These are phyloP conservation scores for Synergus umbraculus DNA, from an alignment of 2,888 invertebrate genomes.

Conservation along the genomic window DNA sequence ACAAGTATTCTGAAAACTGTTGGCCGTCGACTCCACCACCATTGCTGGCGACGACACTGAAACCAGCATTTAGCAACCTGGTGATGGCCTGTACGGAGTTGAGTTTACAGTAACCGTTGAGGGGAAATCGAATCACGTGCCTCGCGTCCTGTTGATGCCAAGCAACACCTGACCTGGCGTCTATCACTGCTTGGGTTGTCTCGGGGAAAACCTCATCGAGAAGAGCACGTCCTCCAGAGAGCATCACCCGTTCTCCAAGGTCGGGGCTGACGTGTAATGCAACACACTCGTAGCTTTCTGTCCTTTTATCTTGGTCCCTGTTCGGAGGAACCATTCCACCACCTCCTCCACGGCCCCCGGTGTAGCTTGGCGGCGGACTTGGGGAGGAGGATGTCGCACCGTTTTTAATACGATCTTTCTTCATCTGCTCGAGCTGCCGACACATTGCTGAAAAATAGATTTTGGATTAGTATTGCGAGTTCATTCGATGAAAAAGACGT, in stretches of 20 bases:
- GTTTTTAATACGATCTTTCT: constrained; percentile 84
- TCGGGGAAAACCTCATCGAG: constrained; percentile 88
- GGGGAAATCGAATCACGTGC: constrained; percentile 90
- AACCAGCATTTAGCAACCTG: constrained; percentile 87
- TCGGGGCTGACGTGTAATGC: constrained; percentile 90
- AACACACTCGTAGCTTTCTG: constrained; percentile 85
- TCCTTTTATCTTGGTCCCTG: constrained; percentile 56
- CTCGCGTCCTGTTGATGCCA: constrained; percentile 91
- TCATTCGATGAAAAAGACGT: too few relatives aligned
- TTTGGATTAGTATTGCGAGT: neutral
- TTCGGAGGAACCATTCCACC: constrained; percentile 59
- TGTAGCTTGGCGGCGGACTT: constrained; percentile 74
- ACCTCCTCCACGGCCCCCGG: constrained; percentile 62
- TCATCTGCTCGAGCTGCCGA: constrained; percentile 85
- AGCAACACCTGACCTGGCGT: constrained; percentile 87
- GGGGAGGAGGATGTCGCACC: constrained; percentile 70
- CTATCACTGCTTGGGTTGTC: constrained; percentile 88
- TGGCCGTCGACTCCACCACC: constrained; percentile 93
- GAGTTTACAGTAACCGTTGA: constrained; percentile 93
- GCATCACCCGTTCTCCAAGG: constrained; percentile 88
- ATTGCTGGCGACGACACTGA: constrained; percentile 88
- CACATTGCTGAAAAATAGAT: constrained; percentile 82
- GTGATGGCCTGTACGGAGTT: constrained; percentile 94
- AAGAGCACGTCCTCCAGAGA: constrained; percentile 88
- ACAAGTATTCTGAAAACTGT: constrained; percentile 93